These are phyloP conservation scores for Eubasilissa regina DNA, from an alignment of 1,140 invertebrate species.

Conservation along the genomic window DNA sequence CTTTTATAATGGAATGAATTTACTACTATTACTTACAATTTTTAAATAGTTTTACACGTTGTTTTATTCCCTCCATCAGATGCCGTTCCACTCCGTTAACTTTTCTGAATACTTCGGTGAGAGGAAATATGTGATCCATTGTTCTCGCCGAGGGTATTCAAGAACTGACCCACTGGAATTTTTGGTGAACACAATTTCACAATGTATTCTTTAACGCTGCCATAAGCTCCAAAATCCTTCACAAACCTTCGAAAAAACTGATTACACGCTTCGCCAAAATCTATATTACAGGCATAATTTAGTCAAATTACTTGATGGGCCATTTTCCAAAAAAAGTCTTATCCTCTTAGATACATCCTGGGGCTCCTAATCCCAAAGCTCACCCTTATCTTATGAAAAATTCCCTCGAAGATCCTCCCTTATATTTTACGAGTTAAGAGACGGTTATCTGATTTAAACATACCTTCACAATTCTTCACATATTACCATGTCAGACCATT, in stretches of 20 bases:
- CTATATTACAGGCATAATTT: conserved; percentile 13
- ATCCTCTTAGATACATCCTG: conserved; percentile 20
- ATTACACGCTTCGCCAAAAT: conserved; percentile 1
- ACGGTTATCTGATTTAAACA: conserved; percentile 15
- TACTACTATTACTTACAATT: too few relatives aligned
- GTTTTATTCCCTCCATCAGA: too few relatives aligned
- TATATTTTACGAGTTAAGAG: not conserved
- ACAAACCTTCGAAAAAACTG: conserved; percentile 13
- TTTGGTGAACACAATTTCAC: too few relatives aligned
- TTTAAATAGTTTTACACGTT: too few relatives aligned
- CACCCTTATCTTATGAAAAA: not conserved
- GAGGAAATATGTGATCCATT: too few relatives aligned
- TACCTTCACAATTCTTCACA: conserved; percentile 15
- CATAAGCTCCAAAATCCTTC: not conserved
- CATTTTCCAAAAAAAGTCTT: not conserved
- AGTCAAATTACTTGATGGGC: not conserved
- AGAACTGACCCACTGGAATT: too few relatives aligned
- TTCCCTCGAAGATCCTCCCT: not conserved
- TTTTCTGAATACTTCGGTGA: too few relatives aligned
- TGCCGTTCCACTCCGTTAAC: too few relatives aligned
- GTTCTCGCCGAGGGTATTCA: too few relatives aligned
- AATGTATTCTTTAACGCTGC: too few relatives aligned
- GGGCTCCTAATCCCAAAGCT: not conserved
- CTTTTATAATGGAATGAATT: too few relatives aligned
- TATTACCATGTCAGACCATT: not conserved